Conservation (phyloP, 2,888 invertebrate species). For the Helicoverpa assulta region DNA sequence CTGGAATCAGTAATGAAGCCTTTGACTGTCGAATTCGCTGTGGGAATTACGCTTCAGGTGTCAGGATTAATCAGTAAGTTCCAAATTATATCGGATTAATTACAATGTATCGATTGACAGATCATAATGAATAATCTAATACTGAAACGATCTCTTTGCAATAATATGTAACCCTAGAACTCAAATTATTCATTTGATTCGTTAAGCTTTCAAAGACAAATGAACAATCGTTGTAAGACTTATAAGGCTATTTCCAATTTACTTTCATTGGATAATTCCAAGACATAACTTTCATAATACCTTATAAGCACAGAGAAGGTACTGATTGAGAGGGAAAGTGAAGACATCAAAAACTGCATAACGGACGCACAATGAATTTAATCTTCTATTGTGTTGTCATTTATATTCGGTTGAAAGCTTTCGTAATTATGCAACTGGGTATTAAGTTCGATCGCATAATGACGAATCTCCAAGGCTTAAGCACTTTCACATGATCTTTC, state of each 20-base stretch:
- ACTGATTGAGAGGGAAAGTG: constrained; percentile 48
- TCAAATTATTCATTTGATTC: neutral
- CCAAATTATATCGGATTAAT: constrained; percentile 25
- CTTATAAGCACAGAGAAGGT: constrained; percentile 35
- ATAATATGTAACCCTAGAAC: neutral
- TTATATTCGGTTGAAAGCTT: constrained; percentile 59
- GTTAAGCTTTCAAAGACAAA: neutral
- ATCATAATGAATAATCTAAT: neutral
- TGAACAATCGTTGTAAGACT: neutral
- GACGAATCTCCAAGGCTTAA: constrained; percentile 17
- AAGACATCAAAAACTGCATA: constrained; percentile 32
- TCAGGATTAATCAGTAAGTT: constrained; percentile 26
- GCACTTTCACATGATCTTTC: constrained; percentile 53
- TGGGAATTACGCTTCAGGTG: constrained; percentile 35
- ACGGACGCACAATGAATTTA: constrained; percentile 48
- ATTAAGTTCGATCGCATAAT: constrained; percentile 37
- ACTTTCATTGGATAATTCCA: constrained; percentile 34
- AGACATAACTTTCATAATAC: constrained; percentile 39
- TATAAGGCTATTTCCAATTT: constrained; percentile 24
- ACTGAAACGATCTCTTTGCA: neutral
- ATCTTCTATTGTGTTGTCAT: constrained; percentile 63
- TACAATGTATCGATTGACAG: neutral
- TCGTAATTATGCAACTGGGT: constrained; percentile 55
- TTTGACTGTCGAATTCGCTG: constrained; percentile 19
- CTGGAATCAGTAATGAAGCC: constrained; percentile 49